Evolutionary conservation across 2,797 vertebrate genomes (phyloP).

Genomic region (Pogonophryne albipinna): DNA sequence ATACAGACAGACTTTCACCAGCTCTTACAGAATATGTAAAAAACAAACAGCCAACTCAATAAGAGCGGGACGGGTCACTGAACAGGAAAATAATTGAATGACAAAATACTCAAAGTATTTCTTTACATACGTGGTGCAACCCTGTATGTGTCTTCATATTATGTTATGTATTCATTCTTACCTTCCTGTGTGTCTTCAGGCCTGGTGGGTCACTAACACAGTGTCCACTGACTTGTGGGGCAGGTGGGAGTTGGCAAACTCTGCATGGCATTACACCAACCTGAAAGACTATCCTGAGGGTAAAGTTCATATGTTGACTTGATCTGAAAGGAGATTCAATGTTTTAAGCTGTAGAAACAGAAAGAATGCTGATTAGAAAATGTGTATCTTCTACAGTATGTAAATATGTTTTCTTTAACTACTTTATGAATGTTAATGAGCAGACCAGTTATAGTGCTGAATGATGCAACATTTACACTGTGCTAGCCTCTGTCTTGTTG

Average conservation of each 20-base stretch:
- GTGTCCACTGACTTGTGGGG: constrained; percentile 85
- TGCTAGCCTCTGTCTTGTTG: neutral
- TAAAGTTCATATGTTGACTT: constrained; percentile 46
- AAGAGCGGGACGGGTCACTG: neutral
- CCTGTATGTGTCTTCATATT: neutral
- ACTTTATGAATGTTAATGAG: neutral
- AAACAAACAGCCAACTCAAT: neutral
- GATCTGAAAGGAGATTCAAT: constrained; percentile 2
- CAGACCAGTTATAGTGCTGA: neutral
- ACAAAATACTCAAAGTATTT: neutral
- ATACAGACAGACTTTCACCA: constrained; percentile 8
- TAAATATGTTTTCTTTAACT: neutral
- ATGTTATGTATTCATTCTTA: constrained; percentile 6
- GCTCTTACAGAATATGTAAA: neutral
- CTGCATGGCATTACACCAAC: constrained; percentile 78
- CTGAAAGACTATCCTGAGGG: constrained; percentile 74
- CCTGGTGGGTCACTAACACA: constrained; percentile 81
- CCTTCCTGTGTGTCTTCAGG: constrained; percentile 65
- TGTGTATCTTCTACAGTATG: neutral
- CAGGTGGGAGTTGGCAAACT: constrained; percentile 67
- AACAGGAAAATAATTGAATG: neutral
- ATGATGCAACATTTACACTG: neutral
- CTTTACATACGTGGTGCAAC: neutral
- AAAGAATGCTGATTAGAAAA: neutral
- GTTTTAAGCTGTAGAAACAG: neutral